Evolutionary conservation across 2,797 vertebrate species (phyloP).

Genomic region (Microctenopoma steveboyesi): DNA sequence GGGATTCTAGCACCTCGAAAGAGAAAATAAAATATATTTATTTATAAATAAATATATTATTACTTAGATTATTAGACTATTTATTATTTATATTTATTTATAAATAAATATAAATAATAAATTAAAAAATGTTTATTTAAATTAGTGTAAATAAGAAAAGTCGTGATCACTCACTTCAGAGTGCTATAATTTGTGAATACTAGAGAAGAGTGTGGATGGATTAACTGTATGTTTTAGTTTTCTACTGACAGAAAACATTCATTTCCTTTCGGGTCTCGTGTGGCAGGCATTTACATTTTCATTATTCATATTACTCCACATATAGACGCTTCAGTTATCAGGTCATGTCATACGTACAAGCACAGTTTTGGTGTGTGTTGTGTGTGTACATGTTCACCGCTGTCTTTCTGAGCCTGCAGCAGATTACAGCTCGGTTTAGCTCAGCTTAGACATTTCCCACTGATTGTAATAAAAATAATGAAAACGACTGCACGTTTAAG

Average conservation of each 20-base stretch:
- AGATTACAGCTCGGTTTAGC: slow-evolving; percentile 51
- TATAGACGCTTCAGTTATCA: slow-evolving; percentile 40
- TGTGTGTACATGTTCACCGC: slow-evolving; percentile 9
- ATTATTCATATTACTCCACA: slow-evolving; percentile 44
- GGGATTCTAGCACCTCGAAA: too few species aligned
- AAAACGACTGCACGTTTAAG: not conserved
- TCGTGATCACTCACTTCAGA: too few species aligned
- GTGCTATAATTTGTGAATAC: too few species aligned
- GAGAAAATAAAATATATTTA: too few species aligned
- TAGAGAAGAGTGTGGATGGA: not conserved
- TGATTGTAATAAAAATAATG: slow-evolving; percentile 5
- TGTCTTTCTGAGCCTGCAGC: slow-evolving; percentile 40
- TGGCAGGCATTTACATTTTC: slow-evolving; percentile 44
- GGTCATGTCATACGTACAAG: slow-evolving; percentile 19
- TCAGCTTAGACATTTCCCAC: not conserved
- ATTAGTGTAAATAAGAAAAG: not conserved
- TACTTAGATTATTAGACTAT: too few species aligned
- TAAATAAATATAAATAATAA: too few species aligned
- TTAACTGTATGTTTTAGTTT: slow-evolving; percentile 24
- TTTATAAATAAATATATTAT: too few species aligned
- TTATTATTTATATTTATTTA: too few species aligned
- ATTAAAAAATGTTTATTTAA: not conserved
- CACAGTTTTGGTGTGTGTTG: not conserved
- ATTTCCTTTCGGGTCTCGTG: slow-evolving; percentile 56
- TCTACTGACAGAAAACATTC: slow-evolving; percentile 45